Base-by-base conservation (phyloP, 1,140 invertebrate species). In the Mercenaria mercenaria region DNA sequence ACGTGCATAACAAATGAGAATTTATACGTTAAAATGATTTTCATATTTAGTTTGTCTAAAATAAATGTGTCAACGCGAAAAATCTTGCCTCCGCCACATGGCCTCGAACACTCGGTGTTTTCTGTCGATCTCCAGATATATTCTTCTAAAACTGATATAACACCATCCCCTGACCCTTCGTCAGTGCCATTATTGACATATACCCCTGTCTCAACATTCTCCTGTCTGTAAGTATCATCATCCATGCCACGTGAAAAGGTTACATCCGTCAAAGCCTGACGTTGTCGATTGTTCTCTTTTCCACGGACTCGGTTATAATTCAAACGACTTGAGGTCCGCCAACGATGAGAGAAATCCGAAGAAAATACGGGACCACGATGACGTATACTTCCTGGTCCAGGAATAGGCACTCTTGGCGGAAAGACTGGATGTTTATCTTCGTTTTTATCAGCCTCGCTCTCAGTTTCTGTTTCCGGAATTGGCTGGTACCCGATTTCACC, bases 31-130 rank as follows among this genome's bases (percentile, higher is more conserved):
- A n/a, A n/a, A n/a, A n/a, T n/a, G n/a, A n/a, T n/a, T n/a, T n/a
- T n/a, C n/a, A n/a, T n/a, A n/a, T n/a, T n/a, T n/a, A n/a, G n/a
- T n/a, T n/a, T n/a, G n/a, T n/a, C n/a, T n/a, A n/a, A n/a, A n/a
- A n/a, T n/a, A n/a, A n/a, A n/a, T n/a, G n/a, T n/a, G n/a, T n/a
- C n/a, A n/a, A n/a, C n/a, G n/a, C n/a, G n/a, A n/a, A n/a, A 92
- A 92, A 64, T 47, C 43, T 41, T 96, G 97, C 98, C 98, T 94
- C 98, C 98, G 2, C 98, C 98, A 95, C 98, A 99, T 23, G 97
- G 96, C 93, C 97, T 97, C 0, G 97, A 97, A 95, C 98, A 99
- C 59, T 97, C 96, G n/a, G n/a, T n/a, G 0, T 97, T 97, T 81
- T 98, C 97, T 0, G 97, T 97, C 6, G 97, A 96, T 94, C 97